Evolutionary conservation across 2,797 vertebrate species (phyloP), one percentile per base, ranked within the genome.

Genomic region (Labeo calbasu): DNA sequence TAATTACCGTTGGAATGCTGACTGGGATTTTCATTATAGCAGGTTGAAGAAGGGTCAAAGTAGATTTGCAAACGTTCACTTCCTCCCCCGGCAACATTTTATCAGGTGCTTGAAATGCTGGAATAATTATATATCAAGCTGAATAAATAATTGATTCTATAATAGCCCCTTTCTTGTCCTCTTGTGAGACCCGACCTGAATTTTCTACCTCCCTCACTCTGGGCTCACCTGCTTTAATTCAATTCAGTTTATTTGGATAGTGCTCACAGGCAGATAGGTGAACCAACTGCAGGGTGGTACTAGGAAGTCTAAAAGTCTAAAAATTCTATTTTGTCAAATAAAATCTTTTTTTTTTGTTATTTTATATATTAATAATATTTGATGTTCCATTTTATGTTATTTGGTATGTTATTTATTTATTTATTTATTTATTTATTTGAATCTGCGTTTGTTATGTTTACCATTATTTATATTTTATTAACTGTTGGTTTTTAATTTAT

Each of bases 1-100:
- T 89, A 89, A 89, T 88, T 87, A 88, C 87, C 71, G 57, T 57
- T 70, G 51, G 79, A 87, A 84, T 86, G 86, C 86, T 89, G 86
- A 87, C 84, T 73, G 86, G 57, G 57, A 61, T 76, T 86, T 85
- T 86, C 86, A 86, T 88, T 88, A 88, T 83, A 80, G 50, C 53
- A 75, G 84, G 88, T 84, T 66, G 84, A 69, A 25, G 73, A 80
- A 79, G 83, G 85, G 84, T 88, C 84, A 84, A 55, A 79, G 72
- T 77, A 84, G 79, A 88, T 87, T 87, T 87, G 79, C 86, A 77
- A 82, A 79, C 21, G 61, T 82, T 84, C 76, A 15, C 50, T 78
- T 78, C 40, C 46, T 73, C 80, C 75, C 70, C 75, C 13, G 55
- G 77, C 84, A 43, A 80, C 25, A n/a, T 81, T 87, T 88, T 84